Base-by-base conservation (phyloP, 2,888 invertebrate genomes). In the Aquatica leii region DNA sequence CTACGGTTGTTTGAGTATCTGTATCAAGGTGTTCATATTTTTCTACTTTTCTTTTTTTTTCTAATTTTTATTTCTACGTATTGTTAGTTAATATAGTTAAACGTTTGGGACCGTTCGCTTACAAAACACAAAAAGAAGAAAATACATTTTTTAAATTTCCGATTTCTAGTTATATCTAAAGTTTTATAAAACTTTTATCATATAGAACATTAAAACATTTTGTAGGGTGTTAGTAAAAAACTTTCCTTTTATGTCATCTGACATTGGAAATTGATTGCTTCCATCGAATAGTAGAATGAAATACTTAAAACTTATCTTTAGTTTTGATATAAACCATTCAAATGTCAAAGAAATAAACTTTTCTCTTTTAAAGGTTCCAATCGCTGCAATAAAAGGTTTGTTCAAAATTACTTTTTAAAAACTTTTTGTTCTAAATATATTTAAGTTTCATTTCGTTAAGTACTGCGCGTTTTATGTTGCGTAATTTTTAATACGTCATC, bases 261-360 rank as follows among this genome's bases (percentile, higher is more conserved):
- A 63, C 63, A 59, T 34, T 52, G 24, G 63, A 63, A 63, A 63
- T 63, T 63, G 63, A 63, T 63, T 63, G 43, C 63, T 53, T 24
- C 49, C 34, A 31, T 46, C 53, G 52, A 58, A 57, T 48, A 62
- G 41, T 56, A 43, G 58, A 51, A 61, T 31, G 43, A 58, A 55
- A 63, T 53, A 58, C 49, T 50, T 59, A 54, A 59, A 58, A 59
- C 53, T 62, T 56, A 46, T 62, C 56, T 56, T 52, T 35, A 51
- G 56, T 57, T 57, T 53, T 62, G 62, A 62, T 48, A 24, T 58
- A 52, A 48, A 52, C 51, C 52, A 59, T 59, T 59, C 35, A 24
- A 9, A 24, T 37, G 35, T 34, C 55, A 24, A 21, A 43, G 37
- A 46, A 37, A 55, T 21, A 46, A 55, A 24, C 20, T 55, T 43